A percentile compares a stretch with the other conserved stretches of the same genome.
These are phyloP conservation scores for Vidua macroura DNA, from an alignment of 2,113 vertebrate species.

Conservation along the genomic window DNA sequence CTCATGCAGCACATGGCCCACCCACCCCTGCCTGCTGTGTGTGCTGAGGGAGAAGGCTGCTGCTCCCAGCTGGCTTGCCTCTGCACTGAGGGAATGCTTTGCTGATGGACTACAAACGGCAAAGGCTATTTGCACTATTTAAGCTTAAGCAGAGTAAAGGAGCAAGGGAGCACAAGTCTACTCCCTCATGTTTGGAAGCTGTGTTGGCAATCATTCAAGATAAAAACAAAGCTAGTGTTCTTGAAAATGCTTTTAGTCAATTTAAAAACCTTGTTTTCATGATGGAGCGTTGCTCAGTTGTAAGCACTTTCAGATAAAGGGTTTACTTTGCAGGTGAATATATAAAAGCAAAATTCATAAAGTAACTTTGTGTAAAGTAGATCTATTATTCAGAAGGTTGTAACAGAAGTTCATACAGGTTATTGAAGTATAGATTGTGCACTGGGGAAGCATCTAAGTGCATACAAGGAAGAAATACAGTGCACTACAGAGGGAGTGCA, in stretches of 20 bases:
- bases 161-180: neutral
- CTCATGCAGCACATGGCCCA: neutral
- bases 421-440: slow-evolving; percentile 14
- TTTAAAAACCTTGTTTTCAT: neutral
- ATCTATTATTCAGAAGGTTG: slow-evolving; percentile 8
- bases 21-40: neutral
- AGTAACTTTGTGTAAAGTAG: neutral
- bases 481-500: neutral
- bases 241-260: neutral
- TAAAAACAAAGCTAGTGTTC: neutral
- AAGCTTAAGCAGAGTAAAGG: neutral
- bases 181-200: neutral
- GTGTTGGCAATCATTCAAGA: neutral
- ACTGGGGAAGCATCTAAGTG: slow-evolving; percentile 15
- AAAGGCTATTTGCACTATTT: neutral
- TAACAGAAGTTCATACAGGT: neutral
- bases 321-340: neutral
- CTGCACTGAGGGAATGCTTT: neutral
- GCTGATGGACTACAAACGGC: neutral
- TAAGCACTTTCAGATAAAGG: neutral
- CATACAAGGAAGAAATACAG: neutral
- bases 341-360: slow-evolving; percentile 8
- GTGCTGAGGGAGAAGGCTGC: neutral
- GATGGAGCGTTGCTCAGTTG: neutral
- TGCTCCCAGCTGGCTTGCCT: neutral